phyloP scores from a whole-genome alignment of 37 sponge, comb jelly and placozoan genomes.

The Theonella swinhoei region DNA sequence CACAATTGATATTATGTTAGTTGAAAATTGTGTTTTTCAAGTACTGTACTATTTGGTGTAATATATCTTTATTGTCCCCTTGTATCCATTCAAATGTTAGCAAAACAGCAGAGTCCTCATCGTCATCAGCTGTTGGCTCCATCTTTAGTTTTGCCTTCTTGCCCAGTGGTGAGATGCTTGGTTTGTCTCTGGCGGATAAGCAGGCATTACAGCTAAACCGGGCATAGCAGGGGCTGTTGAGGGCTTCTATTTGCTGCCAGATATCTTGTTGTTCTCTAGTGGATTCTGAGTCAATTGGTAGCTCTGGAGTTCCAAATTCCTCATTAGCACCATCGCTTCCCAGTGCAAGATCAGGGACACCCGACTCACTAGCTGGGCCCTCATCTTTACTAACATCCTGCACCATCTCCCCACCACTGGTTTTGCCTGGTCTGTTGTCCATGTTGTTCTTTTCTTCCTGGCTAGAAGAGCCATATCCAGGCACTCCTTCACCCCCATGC shows the following conservation, averaged over 20 bases:
- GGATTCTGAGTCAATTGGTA: not conserved
- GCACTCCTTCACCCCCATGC: too few species aligned
- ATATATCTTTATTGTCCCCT: constrained; percentile 48
- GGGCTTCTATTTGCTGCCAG: constrained; percentile 15
- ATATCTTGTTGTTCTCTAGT: not conserved
- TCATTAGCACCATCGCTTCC: too few species aligned
- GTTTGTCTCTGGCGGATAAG: not conserved
- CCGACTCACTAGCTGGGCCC: too few species aligned
- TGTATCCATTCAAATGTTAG: constrained; percentile 33
- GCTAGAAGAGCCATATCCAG: too few species aligned
- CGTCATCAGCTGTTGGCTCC: not conserved
- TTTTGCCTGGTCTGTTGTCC: too few species aligned
- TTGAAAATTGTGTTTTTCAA: constrained; percentile 29
- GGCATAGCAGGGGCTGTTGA: constrained; percentile 45
- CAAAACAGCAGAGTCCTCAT: not conserved
- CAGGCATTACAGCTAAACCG: constrained; percentile 24
- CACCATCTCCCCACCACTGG: too few species aligned
- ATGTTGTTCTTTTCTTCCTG: too few species aligned
- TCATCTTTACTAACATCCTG: too few species aligned
- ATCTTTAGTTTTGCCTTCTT: not conserved
- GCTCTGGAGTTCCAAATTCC: not conserved
- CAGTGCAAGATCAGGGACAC: too few species aligned
- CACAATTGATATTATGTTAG: too few species aligned
- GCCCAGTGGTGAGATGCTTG: too few species aligned
- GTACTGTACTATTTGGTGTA: constrained; percentile 75